Base-by-base conservation (phyloP, 2,888 invertebrate species). In the Petrolisthes manimaculis region DNA sequence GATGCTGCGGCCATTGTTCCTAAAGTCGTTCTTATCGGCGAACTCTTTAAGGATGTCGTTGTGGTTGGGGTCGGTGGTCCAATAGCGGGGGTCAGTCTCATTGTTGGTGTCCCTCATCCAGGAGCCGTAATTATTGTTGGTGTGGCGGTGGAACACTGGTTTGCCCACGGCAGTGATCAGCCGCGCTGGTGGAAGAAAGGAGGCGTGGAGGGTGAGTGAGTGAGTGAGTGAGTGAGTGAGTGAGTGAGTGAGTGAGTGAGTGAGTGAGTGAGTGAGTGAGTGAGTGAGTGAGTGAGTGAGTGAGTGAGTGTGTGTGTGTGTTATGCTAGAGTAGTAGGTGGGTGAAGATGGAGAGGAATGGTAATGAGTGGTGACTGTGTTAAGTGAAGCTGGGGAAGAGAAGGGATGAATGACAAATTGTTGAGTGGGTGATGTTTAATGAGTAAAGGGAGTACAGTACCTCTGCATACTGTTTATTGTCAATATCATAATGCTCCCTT, bases 111-210 rank as follows among this genome's bases (percentile, higher is more conserved):
- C 98, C 91, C 96, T 94, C 94, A 98, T 95, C 97, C 98, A 97
- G 56, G 96, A 95, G 1, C 98, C 98, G 92, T 95, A 96, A 24
- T 94, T 93, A 92, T 96, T 95, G 89, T 96, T 96, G 90, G 96
- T 96, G 91, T 94, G 95, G 61, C 96, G 95, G 92, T 97, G 96
- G 93, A 96, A 97, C 0, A 98, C 97, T 0, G 98, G 98, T 92
- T 98, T 98, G 0, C 98, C 98, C 81, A 99, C 97, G 0, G 97
- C 97, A 92, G 97, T 97, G 18, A 98, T 94, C 90, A 96, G 95
- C 92, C 98, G 98, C 97, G 93, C 24, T 93, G 54, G 53, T 5
- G n/a, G 9, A 12, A 54, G 12, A n/a, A 37, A 51, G 61, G 18
- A 18, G 61, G 61, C 3, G 18, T 61, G 61, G 3, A 18, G 1